A percentile compares a stretch with the other conserved stretches of the same genome.
These are phyloP conservation scores for Pinna nobilis DNA, from an alignment of 1,140 invertebrate species.

Conservation along the genomic window DNA sequence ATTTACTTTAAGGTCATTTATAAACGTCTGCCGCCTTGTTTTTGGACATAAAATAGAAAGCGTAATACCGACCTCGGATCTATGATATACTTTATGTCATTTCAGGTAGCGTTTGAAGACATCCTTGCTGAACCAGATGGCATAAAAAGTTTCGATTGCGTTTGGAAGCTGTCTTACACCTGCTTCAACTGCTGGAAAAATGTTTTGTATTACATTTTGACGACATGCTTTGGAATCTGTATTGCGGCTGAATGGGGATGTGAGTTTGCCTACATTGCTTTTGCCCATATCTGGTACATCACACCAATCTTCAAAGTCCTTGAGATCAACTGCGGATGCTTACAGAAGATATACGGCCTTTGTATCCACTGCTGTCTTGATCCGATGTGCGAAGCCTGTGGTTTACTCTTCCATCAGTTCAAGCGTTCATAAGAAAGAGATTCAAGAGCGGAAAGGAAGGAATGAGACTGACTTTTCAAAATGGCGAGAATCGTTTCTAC, in stretches of 20 bases:
- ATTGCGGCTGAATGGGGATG: conserved; percentile 82
- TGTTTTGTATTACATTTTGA: conserved; percentile 83
- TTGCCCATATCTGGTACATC: conserved; percentile 76
- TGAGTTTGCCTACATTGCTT: conserved; percentile 84
- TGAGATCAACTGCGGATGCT: conserved; percentile 80
- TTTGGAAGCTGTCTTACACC: conserved; percentile 83
- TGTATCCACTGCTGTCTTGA: conserved; percentile 78
- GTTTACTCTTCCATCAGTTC: conserved; percentile 27
- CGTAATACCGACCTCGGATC: no score
- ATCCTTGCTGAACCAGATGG: conserved; percentile 86
- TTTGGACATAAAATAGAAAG: no score
- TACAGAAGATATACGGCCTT: conserved; percentile 78
- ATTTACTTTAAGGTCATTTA: no score
- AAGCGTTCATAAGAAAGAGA: no score
- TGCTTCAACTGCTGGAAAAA: conserved; percentile 83
- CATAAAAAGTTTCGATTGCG: conserved; percentile 83
- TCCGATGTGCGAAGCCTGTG: conserved; percentile 29
- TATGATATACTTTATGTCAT: neutral
- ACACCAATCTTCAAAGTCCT: conserved; percentile 66
- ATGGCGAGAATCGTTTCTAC: no score
- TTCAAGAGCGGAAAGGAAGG: no score
- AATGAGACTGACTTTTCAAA: no score
- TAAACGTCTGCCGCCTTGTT: no score
- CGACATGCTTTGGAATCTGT: conserved; percentile 82
- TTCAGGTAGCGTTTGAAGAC: conserved; percentile 80